Base-by-base conservation (phyloP, 2,888 invertebrate genomes). In the Xestobium rufovillosum region DNA sequence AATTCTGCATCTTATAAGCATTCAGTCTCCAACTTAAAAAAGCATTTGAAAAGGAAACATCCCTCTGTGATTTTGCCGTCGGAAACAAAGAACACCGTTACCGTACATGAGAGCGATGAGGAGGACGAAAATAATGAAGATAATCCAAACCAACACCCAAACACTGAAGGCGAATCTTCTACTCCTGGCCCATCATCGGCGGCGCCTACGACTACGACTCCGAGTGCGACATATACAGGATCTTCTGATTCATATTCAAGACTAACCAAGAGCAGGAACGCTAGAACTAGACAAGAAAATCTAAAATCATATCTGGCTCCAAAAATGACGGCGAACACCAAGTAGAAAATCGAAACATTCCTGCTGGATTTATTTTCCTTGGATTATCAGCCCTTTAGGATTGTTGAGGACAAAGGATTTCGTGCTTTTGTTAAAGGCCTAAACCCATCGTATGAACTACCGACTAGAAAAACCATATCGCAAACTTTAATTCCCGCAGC, bases 311-410 rank as follows among this genome's bases (percentile, higher is more conserved):
- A 19, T 19, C n/a, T 19, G n/a, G n/a, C 23, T 19, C n/a, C 23
- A 19, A 33, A 25, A 4, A 33, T 33, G 2, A 13, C 2, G 4
- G 9, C 25, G 2, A 25, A 9, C 10, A 19, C 17, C 11, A 34
- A 14, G 26, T 33, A 31, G 23, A 32, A 27, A 23, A 41, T 43
- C 25, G 38, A 45, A 31, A 34, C 39, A 3, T 14, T 14, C 3
- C 26, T 48, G 14, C 28, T 47, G 31, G 15, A 39, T 8, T 34
- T 50, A 15, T 38, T 50, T 12, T 37, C 41, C 6, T 36, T 23
- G 4, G 50, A 50, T 27, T 38, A 44, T 26, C 45, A 50, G 29
- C 50, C 50, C 3, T 49, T 50, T 36, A 45, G 45, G 12, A 29
- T 49, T 16, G 44, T 51, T 3, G 47, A 44, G 28, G 47, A 48